These are phyloP conservation scores for Allacma fusca DNA, from an alignment of 2,888 invertebrate genomes.

Conservation along the genomic window DNA sequence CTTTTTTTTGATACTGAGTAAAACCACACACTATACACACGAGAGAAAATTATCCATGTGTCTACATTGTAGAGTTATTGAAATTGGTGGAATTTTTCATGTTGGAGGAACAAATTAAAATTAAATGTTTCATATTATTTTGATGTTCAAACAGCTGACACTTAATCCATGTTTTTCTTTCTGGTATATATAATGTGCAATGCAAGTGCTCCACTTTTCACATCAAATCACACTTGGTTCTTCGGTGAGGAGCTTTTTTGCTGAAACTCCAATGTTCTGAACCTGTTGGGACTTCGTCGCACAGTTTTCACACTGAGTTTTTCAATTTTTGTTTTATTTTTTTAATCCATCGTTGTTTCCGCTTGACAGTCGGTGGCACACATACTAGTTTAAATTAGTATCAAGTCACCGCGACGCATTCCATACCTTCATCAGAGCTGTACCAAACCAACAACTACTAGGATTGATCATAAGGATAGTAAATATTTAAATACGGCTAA, in stretches of 20 bases:
- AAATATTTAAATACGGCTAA: not conserved
- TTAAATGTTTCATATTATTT: not conserved
- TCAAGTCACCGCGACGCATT: not conserved
- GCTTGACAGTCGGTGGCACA: not conserved
- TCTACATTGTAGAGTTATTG: not conserved
- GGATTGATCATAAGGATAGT: not conserved
- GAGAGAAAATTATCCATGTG: not conserved
- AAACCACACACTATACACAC: slow-evolving; percentile 9
- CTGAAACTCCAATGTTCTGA: not conserved
- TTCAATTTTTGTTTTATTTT: not conserved
- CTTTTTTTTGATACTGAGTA: not conserved
- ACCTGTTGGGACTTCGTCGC: not conserved
- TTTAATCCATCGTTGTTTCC: not conserved
- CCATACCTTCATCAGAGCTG: not conserved
- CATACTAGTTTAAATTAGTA: not conserved
- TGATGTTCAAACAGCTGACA: not conserved
- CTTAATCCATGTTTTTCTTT: slow-evolving; percentile 2
- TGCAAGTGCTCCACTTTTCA: slow-evolving; percentile 46
- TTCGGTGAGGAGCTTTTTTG: not conserved
- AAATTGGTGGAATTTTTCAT: not conserved
- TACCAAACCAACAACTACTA: not conserved
- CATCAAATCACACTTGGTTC: slow-evolving; percentile 42
- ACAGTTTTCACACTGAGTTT: not conserved
- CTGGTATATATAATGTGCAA: slow-evolving; percentile 23
- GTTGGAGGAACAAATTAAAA: slow-evolving; percentile 10